Conservation (phyloP, 2,797 vertebrate species). For the Lophotriccus pileatus region DNA sequence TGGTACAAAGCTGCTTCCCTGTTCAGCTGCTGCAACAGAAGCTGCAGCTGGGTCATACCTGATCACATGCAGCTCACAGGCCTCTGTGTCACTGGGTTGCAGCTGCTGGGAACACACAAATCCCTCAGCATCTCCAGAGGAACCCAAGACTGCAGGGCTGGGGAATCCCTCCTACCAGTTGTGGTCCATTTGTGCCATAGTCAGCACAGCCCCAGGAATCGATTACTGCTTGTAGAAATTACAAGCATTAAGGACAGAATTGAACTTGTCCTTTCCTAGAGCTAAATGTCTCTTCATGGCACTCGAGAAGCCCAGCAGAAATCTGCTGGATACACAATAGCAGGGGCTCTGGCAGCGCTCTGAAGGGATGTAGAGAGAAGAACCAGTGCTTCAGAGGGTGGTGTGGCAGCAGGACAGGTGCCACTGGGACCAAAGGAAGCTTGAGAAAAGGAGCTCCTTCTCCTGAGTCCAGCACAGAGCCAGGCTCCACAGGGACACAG, state of each 20-base stretch:
- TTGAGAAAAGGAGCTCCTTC: neutral
- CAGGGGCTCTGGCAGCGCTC: neutral
- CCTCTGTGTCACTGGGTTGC: neutral
- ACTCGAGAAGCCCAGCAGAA: neutral
- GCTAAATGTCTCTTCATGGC: neutral
- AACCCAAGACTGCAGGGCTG: neutral
- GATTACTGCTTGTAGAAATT: slow-evolving; percentile 4
- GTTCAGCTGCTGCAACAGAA: neutral
- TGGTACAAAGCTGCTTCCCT: neutral
- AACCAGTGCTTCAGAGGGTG: neutral
- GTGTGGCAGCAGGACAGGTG: neutral
- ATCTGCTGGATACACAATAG: neutral
- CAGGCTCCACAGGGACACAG: neutral
- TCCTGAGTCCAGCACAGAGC: neutral
- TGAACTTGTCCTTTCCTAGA: slow-evolving; percentile 19
- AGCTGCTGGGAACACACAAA: neutral
- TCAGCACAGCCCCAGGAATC: slow-evolving; percentile 42
- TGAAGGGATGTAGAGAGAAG: neutral
- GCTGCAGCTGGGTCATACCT: neutral
- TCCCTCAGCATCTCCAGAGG: neutral
- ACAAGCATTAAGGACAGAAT: slow-evolving; percentile 1
- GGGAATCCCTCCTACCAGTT: neutral
- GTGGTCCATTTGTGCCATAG: neutral
- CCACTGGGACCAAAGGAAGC: neutral
- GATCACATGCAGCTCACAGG: neutral